Percentiles rank a stretch among this genome's conserved stretches.
These are phyloP conservation scores for Torymus aiolomorphi DNA, from an alignment of 2,888 invertebrate genomes.

Conservation along the genomic window DNA sequence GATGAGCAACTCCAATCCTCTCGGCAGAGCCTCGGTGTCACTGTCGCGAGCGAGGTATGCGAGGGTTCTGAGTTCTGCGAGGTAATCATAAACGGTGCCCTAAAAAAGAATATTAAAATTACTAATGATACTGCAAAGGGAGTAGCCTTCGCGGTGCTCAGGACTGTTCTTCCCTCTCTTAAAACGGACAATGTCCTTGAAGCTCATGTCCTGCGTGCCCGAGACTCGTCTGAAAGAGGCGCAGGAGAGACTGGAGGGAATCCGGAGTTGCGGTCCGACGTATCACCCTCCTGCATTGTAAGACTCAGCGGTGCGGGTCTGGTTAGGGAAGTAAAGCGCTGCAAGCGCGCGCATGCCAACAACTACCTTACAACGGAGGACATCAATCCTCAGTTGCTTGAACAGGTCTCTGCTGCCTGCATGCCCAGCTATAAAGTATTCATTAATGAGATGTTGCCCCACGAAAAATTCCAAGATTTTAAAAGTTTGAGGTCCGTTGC, in stretches of 20 bases:
- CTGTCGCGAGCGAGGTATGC: no score
- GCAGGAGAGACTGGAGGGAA: background rate
- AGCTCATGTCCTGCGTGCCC: background rate
- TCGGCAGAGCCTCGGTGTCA: no score
- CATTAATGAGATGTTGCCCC: background rate
- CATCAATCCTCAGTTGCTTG: background rate
- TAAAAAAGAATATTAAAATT: no score
- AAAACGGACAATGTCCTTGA: background rate
- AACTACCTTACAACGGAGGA: background rate
- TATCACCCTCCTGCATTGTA: background rate
- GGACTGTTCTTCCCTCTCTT: background rate
- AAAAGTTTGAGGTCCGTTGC: background rate
- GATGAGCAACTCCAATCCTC: no score
- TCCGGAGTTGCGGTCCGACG: background rate
- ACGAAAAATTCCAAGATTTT: background rate
- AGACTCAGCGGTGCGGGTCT: background rate
- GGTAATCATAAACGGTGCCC: no score
- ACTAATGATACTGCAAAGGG: background rate
- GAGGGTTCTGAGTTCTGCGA: no score
- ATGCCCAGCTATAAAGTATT: background rate
- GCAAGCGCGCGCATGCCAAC: background rate
- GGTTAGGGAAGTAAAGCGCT: background rate
- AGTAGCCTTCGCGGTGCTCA: background rate
- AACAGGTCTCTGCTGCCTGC: no score
- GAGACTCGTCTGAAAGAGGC: no score